Percentiles rank a stretch among this genome's conserved stretches.
Evolutionary conservation across 2,113 vertebrate genomes (phyloP).

Genomic region (Tragelaphus imberbis): DNA sequence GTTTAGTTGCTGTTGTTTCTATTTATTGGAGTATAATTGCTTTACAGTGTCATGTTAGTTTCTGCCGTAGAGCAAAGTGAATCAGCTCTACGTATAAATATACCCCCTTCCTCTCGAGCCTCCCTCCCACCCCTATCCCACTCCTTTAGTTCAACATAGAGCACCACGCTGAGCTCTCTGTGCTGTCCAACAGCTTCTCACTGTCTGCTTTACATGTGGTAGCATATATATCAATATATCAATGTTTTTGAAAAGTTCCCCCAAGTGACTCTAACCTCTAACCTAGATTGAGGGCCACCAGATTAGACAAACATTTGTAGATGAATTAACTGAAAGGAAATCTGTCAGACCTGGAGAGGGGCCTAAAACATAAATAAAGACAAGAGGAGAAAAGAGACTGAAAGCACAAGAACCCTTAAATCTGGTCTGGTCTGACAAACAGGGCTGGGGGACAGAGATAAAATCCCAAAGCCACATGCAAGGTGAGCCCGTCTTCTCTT

Average conservation of each 20-base stretch:
- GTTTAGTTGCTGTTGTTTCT: background rate
- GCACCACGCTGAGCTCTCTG: background rate
- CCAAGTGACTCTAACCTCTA: background rate
- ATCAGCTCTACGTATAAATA: background rate
- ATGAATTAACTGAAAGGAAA: background rate
- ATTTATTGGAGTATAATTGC: background rate
- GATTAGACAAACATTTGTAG: background rate
- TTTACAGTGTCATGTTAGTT: background rate
- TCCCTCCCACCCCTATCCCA: background rate
- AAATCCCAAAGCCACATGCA: background rate
- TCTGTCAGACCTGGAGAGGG: background rate
- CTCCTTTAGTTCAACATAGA: background rate
- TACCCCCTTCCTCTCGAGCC: background rate
- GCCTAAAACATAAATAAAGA: background rate
- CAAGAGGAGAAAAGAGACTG: background rate
- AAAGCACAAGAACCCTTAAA: background rate
- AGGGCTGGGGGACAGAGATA: background rate
- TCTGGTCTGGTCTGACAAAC: background rate
- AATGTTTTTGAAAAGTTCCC: background rate
- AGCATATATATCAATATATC: background rate
- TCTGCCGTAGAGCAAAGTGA: background rate
- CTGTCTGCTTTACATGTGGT: background rate
- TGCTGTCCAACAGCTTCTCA: background rate
- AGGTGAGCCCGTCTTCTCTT: rapidly evolving
- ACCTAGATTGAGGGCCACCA: background rate